Evolutionary conservation across 2,888 invertebrate genomes (phyloP).

Genomic region (Hemicrepidius hirtus): DNA sequence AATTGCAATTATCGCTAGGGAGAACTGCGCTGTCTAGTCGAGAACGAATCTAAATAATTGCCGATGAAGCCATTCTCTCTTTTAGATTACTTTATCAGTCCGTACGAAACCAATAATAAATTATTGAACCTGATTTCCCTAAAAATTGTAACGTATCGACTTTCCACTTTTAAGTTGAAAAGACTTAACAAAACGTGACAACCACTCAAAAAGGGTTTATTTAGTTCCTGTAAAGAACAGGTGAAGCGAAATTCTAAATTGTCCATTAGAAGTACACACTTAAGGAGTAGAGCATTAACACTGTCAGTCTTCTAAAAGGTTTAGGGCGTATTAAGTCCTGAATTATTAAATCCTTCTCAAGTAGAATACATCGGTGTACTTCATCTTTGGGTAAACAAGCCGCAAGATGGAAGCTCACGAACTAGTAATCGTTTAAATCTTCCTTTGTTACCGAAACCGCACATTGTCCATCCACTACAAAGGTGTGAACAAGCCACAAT

Average conservation of each 20-base stretch:
- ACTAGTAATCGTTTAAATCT: constrained; percentile 61
- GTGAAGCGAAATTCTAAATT: constrained; percentile 41
- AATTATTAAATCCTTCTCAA: constrained; percentile 61
- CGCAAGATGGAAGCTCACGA: constrained; percentile 56
- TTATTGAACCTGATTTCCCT: neutral
- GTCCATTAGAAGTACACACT: constrained; percentile 50
- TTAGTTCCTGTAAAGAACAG: constrained; percentile 25
- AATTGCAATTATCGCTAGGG: constrained; percentile 46
- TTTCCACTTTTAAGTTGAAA: constrained; percentile 4
- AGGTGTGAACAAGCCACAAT: constrained; percentile 61
- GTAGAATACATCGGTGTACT: constrained; percentile 61
- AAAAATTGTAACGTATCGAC: neutral
- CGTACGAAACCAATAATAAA: constrained; percentile 6
- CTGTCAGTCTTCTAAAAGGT: constrained; percentile 60
- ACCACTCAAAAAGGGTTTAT: constrained; percentile 26
- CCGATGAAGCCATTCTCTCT: constrained; percentile 15
- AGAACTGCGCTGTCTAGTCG: constrained; percentile 28
- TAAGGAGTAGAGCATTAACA: constrained; percentile 60
- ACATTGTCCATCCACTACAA: constrained; percentile 54
- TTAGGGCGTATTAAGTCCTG: constrained; percentile 59
- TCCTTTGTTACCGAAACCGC: constrained; percentile 60
- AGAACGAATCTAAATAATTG: constrained; percentile 5
- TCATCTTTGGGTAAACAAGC: constrained; percentile 59
- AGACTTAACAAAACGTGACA: constrained; percentile 36
- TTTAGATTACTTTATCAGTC: neutral